Percentiles rank a stretch among this genome's conserved stretches.
Conservation (phyloP, 2,888 invertebrate genomes). For the Drosophila recens region DNA sequence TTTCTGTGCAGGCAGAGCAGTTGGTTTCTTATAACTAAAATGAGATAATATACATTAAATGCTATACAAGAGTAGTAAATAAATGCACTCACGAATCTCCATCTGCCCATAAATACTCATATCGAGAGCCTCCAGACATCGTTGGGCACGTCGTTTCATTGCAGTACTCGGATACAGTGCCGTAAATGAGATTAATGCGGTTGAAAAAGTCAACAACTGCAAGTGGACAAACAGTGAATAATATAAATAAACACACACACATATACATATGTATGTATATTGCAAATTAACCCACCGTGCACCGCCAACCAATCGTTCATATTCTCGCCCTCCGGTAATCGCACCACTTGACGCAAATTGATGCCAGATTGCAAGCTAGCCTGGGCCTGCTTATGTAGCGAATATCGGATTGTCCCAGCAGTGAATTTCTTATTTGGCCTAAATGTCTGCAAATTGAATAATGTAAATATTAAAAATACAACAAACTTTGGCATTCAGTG, state of each 20-base stretch:
- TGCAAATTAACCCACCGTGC: conserved; percentile 87
- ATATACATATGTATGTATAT: neutral
- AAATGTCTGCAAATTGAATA: conserved; percentile 89
- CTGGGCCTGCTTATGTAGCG: conserved; percentile 95
- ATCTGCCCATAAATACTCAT: conserved; percentile 97
- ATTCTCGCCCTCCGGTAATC: conserved; percentile 93
- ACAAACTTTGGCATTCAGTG: neutral
- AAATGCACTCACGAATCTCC: conserved; percentile 87
- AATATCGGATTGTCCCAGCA: conserved; percentile 93
- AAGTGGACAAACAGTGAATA: conserved; percentile 55
- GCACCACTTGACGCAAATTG: conserved; percentile 92
- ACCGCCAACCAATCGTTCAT: conserved; percentile 97
- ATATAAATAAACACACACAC: neutral
- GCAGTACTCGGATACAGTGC: conserved; percentile 94
- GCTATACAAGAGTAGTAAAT: neutral
- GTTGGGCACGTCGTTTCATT: conserved; percentile 93
- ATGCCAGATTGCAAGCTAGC: conserved; percentile 95
- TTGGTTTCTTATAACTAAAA: conserved; percentile 90
- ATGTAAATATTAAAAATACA: conserved; percentile 1
- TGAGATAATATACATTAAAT: neutral
- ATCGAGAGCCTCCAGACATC: conserved; percentile 95
- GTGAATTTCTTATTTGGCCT: conserved; percentile 94
- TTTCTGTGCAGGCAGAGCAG: conserved; percentile 92
- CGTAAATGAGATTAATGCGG: conserved; percentile 96
- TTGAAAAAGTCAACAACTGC: conserved; percentile 97